These are phyloP conservation scores for Propithecus deckenii DNA, from an alignment of 2,797 vertebrate genomes.

Conservation along the genomic window DNA sequence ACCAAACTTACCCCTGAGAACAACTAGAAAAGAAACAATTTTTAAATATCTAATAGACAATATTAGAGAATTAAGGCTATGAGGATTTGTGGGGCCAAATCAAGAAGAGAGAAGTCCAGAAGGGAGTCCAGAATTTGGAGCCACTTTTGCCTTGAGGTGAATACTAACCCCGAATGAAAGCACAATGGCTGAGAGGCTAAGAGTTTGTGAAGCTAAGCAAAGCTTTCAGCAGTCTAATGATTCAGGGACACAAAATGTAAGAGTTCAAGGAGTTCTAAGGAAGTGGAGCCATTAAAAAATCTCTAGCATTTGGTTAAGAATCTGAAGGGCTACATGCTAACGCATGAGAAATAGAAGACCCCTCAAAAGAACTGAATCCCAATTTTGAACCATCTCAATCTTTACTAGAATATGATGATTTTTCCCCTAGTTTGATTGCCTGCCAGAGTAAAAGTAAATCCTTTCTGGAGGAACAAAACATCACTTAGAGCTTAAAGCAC, in stretches of 20 bases:
- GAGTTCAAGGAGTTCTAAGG: not conserved
- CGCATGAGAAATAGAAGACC: not conserved
- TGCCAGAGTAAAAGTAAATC: not conserved
- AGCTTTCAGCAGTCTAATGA: not conserved
- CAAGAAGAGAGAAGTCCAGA: not conserved
- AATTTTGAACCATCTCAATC: not conserved
- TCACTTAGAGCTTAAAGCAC: not conserved
- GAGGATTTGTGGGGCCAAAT: not conserved
- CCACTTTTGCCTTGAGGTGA: not conserved
- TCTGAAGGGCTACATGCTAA: not conserved
- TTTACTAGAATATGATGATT: not conserved
- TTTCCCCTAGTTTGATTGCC: not conserved
- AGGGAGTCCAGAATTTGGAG: not conserved
- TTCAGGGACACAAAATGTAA: not conserved
- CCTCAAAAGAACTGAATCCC: not conserved
- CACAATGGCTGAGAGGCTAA: not conserved
- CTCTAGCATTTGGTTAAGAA: not conserved
- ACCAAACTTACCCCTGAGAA: not conserved
- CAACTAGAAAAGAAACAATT: not conserved
- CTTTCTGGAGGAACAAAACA: not conserved
- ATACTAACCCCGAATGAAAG: not conserved
- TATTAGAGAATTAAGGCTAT: not conserved
- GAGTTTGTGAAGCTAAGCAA: not conserved
- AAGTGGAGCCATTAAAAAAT: not conserved
- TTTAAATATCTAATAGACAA: not conserved